Conservation (phyloP, 1,140 invertebrate species). For the Delia radicum region DNA sequence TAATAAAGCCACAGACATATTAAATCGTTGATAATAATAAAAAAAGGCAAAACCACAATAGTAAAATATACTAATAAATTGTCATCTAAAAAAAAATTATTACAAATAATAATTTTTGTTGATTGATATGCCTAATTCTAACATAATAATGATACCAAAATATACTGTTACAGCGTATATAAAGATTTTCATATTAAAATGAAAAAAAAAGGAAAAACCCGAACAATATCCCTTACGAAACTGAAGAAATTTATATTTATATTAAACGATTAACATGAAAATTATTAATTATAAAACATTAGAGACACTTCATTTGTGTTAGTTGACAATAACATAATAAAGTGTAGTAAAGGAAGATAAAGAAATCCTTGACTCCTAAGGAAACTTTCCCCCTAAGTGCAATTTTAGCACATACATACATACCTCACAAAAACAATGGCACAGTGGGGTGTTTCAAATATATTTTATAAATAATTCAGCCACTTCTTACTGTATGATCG, state of each 20-base stretch:
- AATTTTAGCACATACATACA: no score
- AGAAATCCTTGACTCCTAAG: not conserved
- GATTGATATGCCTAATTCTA: not conserved
- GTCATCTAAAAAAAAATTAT: not conserved
- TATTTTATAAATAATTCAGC: not conserved
- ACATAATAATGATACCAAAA: not conserved
- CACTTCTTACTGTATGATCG: no score
- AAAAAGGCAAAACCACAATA: not conserved
- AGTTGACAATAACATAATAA: not conserved
- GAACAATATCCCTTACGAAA: no score
- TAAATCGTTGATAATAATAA: not conserved
- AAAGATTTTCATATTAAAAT: no score
- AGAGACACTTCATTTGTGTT: not conserved
- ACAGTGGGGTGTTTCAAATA: not conserved
- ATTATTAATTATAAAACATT: not conserved
- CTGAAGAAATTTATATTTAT: not conserved
- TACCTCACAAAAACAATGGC: not conserved
- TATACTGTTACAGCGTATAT: not conserved
- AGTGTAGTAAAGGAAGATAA: not conserved
- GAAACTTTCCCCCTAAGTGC: not conserved
- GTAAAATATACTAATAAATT: not conserved
- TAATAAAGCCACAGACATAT: not conserved
- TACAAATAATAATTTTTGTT: not conserved
- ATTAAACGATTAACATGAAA: not conserved
- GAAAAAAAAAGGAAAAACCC: no score